These are phyloP conservation scores for Galerucella pusilla DNA, from an alignment of 2,888 invertebrate genomes.

Conservation along the genomic window DNA sequence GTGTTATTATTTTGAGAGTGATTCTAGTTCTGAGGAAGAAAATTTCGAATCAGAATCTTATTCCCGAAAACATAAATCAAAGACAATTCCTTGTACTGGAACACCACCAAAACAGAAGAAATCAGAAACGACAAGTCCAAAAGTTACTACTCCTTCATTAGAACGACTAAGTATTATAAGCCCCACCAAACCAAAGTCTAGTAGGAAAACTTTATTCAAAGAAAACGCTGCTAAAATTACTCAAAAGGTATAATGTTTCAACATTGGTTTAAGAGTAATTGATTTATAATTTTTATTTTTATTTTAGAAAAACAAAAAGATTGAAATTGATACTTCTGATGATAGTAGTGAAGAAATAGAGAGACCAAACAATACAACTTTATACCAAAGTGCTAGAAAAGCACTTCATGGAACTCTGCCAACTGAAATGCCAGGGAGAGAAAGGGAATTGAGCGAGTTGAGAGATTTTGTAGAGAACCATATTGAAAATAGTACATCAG, in stretches of 20 bases:
- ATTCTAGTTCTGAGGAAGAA: constrained; percentile 41
- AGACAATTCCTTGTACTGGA: constrained; percentile 43
- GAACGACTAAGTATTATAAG: constrained; percentile 41
- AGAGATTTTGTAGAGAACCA: constrained; percentile 76
- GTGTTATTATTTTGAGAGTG: constrained; percentile 29
- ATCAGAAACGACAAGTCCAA: constrained; percentile 21
- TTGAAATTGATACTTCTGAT: constrained; percentile 8
- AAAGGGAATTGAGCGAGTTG: constrained; percentile 78
- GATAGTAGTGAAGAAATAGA: constrained; percentile 12
- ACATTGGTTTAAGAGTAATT: background rate
- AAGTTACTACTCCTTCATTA: constrained; percentile 41
- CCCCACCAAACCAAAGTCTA: constrained; percentile 32
- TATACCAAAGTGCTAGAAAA: constrained; percentile 60
- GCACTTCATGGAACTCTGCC: constrained; percentile 62
- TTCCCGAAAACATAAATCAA: constrained; percentile 32
- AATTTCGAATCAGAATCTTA: background rate
- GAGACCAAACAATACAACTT: constrained; percentile 29
- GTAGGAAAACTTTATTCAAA: constrained; percentile 28
- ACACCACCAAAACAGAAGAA: constrained; percentile 62
- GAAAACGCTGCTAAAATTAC: constrained; percentile 38
- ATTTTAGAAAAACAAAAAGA: background rate
- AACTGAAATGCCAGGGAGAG: constrained; percentile 76
- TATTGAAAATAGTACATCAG: constrained; percentile 74
- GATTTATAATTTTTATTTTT: background rate
- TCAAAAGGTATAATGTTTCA: background rate